These are phyloP conservation scores for Sinosuthora webbiana DNA, from an alignment of 2,113 vertebrate genomes.

Conservation along the genomic window DNA sequence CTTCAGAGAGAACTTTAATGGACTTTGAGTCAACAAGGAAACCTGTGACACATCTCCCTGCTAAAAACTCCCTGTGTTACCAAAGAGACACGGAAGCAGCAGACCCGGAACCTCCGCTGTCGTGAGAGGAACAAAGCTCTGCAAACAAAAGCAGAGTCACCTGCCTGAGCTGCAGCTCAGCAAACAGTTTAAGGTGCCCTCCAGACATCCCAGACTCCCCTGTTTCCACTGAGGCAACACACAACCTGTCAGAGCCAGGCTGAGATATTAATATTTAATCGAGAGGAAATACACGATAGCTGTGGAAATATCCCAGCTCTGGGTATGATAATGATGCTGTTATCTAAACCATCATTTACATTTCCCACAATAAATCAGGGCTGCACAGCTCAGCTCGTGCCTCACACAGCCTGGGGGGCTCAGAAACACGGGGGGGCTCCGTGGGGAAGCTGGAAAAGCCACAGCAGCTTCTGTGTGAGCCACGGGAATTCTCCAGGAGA, in stretches of 20 bases:
- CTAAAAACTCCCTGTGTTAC: background rate
- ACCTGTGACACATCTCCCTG: background rate
- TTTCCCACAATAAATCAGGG: background rate
- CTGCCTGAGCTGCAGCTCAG: background rate
- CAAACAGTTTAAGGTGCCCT: background rate
- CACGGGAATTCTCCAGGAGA: accelerated
- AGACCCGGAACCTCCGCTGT: accelerated
- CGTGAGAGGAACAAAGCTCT: background rate
- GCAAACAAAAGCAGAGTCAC: background rate
- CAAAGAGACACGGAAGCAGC: background rate
- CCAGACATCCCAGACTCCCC: background rate
- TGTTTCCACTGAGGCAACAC: background rate
- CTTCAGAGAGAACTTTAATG: background rate
- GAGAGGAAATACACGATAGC: background rate
- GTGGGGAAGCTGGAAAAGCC: background rate
- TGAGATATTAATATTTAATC: background rate
- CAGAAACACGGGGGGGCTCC: background rate
- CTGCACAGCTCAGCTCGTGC: background rate
- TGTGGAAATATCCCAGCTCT: background rate
- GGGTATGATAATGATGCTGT: background rate
- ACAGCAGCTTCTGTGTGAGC: background rate
- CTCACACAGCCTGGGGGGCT: background rate
- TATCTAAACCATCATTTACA: background rate
- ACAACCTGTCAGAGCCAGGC: background rate
- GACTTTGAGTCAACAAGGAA: background rate